Base-by-base conservation (phyloP, 2,113 vertebrate species). In the Dolichallabes microphthalmus region DNA sequence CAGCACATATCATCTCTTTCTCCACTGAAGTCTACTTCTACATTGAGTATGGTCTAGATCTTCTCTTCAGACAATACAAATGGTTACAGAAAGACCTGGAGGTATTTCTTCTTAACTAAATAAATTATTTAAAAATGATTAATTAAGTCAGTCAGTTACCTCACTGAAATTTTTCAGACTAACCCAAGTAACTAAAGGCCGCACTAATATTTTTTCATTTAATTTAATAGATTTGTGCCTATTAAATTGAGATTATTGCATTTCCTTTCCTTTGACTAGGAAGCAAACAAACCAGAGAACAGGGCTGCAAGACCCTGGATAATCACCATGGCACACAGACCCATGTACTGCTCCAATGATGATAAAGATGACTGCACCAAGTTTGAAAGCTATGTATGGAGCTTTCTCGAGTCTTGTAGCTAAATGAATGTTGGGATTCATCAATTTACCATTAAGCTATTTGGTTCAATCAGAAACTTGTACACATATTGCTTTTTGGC, bases 11-110 rank as follows among this genome's bases (percentile, higher is more conserved):
- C 91, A 92, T 98, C 92, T 96, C 96, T 63, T 91, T 97, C 89
- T 97, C 96, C 90, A 97, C 96, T 0, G 96, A 98, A 88, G 96
- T 97, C 0, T 97, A 98, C 85, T 97, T 97, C 93, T 97, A 92
- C 81, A 91, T 95, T 0, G 82, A 94, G 0, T 97, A 93, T 0
- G 96, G 96, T 17, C 84, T 35, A 86, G 95, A 96, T 27, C 92
- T 97, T 74, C 90, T 97, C 27, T 94, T 95, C 82, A 93, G 89
- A 82, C 96, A 97, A 89, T 96, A 95, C 10, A 88, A 90, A 45
- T 97, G 96, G 96, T 93, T 97, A 82, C 93, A 92, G 87, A 92
- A 89, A 0, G 96, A 97, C 91, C 94, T 98, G 32, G 91, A 96
- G 95, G 96, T 96, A 83, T 85, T 45, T 45, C 45, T 8, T 6